Evolutionary conservation across 2,113 vertebrate species (phyloP).

Genomic region (Morone chrysops): DNA sequence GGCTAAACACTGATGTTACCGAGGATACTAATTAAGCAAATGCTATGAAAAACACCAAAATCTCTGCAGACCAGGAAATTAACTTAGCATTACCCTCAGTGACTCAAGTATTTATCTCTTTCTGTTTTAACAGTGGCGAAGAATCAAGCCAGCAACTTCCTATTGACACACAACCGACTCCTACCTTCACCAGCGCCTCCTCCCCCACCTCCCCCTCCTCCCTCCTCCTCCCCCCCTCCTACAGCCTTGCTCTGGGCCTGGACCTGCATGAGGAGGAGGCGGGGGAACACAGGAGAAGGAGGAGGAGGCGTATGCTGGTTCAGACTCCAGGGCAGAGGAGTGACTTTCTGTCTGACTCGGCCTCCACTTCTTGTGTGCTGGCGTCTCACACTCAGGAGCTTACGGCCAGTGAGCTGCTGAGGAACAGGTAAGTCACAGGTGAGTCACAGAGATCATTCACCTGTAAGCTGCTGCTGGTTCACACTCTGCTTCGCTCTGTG

Average conservation of each 20-base stretch:
- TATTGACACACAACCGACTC: background rate
- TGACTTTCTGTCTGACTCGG: slow-evolving; percentile 70
- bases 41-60: no score
- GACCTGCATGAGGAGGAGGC: slow-evolving; percentile 82
- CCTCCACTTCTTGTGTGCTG: slow-evolving; percentile 82
- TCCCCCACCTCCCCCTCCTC: slow-evolving; percentile 7
- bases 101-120: background rate
- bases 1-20: no score
- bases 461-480: background rate
- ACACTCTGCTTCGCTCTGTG: background rate
- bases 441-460: background rate
- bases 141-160: slow-evolving; percentile 10
- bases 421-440: slow-evolving; percentile 86
- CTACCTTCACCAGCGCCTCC: slow-evolving; percentile 12
- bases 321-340: slow-evolving; percentile 82
- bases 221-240: slow-evolving; percentile 86
- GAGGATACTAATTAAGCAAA: no score
- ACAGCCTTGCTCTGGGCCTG: slow-evolving; percentile 92
- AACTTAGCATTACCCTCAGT: background rate
- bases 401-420: slow-evolving; percentile 93
- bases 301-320: slow-evolving; percentile 83
- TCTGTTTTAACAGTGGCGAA: slow-evolving; percentile 1
- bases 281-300: slow-evolving; percentile 62
- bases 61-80: background rate
- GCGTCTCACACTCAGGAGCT: slow-evolving; percentile 89